Evolutionary conservation across 2,113 vertebrate species (phyloP), one percentile per base, ranked within the genome.

Genomic region (Progne subis): DNA sequence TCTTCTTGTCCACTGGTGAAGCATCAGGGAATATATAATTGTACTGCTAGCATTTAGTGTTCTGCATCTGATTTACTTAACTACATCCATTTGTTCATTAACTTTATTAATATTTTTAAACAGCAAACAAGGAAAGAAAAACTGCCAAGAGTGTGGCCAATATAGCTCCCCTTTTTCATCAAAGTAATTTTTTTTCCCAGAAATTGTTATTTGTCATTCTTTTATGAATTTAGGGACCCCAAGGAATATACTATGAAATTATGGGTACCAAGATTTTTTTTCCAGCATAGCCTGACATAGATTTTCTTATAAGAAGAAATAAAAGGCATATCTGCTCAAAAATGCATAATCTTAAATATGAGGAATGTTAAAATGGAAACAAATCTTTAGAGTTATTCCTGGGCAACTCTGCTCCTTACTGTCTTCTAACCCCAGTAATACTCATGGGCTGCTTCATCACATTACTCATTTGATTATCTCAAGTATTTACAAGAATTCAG

Each of bases 371-470:
- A 90, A 87, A 87, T 32, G 6, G 50, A 89, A 75, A 67, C 4
- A 94, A 83, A 49, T 2, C 12, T 82, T 76, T 23, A 55, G 34
- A 71, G 6, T 15, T 2, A 18, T 63, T 71, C 29, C 29, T 50
- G 34, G 25, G 60, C 9, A n/a, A 50, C 3, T 82, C 15, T 71
- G 18, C 21, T 75, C 11, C 24, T 47, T 39, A 3, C 5, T 39
- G 0, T 52, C 24, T 69, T 60, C 46, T 75, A 65, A 67, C 12
- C 5, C 32, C 14, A 46, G 19, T 43, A 68, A 79, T 21, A 47
- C 1, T 12, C 0, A 0, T 25, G 23, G 31, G 3, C 9, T 8
- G 2, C 11, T 78, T 71, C 34, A 50, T 53, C 41, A 65, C 25
- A 2, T 47, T 70, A 44, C 2, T 65, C 47, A 19, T 46, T 74